Evolutionary conservation across 1,140 invertebrate genomes (phyloP).

Genomic region (Copidosoma floridanum): DNA sequence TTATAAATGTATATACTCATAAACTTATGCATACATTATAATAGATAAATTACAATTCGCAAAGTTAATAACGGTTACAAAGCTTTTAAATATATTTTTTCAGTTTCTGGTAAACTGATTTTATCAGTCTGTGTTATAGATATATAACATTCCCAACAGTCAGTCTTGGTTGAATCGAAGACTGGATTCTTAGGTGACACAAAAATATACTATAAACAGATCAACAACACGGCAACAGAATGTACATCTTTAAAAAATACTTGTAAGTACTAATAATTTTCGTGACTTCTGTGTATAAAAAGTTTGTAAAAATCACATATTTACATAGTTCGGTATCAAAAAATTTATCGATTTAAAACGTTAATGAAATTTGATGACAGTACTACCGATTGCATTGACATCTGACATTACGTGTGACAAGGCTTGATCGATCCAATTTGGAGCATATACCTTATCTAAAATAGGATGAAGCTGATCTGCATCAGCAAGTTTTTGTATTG

Average conservation of each 20-base stretch:
- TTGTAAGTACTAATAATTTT: no score
- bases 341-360: no score
- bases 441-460: conserved; percentile 65
- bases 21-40: no score
- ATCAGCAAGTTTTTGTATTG: conserved; percentile 58
- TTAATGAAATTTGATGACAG: conserved; percentile 65
- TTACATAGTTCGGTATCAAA: no score
- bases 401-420: conserved; percentile 67
- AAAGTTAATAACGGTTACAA: no score
- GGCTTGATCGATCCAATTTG: conserved; percentile 69
- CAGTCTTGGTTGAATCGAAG: conserved; percentile 14
- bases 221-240: neutral
- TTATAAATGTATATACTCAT: no score
- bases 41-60: no score
- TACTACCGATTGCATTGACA: conserved; percentile 70
- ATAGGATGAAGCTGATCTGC: conserved; percentile 60
- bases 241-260: neutral
- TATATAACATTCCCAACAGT: neutral
- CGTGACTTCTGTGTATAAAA: no score
- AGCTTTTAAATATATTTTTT: no score
- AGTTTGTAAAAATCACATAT: no score
- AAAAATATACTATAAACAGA: conserved; percentile 6
- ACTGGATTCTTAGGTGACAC: neutral
- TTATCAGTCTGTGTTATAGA: conserved; percentile 3
- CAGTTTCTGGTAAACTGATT: conserved; percentile 1